These are phyloP conservation scores for Manis pentadactyla DNA, from an alignment of 2,797 vertebrate genomes.

Conservation along the genomic window DNA sequence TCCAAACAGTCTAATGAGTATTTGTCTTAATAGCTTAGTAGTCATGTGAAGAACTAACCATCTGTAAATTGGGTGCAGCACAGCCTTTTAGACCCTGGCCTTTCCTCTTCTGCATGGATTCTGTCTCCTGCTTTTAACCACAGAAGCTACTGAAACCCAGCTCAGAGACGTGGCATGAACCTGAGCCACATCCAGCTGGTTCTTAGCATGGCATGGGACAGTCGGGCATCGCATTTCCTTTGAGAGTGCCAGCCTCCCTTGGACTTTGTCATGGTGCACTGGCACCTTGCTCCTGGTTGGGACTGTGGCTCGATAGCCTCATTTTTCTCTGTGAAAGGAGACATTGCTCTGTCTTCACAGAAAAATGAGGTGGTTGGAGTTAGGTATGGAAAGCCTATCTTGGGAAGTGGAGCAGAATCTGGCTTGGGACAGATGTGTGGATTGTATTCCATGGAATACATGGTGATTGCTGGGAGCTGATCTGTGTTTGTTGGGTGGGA, in stretches of 20 bases:
- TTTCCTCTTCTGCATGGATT: no score
- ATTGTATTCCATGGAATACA: rapidly evolving
- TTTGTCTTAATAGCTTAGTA: neutral
- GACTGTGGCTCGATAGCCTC: neutral
- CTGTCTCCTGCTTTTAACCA: no score
- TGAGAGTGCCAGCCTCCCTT: rapidly evolving
- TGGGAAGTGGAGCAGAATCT: neutral
- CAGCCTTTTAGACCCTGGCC: neutral
- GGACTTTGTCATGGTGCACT: neutral
- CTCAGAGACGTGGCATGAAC: neutral
- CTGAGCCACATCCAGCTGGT: neutral
- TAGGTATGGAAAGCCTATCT: no score
- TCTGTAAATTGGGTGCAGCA: neutral
- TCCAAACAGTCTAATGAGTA: no score
- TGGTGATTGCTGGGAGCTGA: neutral
- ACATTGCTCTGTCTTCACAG: neutral
- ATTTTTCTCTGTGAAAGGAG: neutral
- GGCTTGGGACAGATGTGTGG: rapidly evolving
- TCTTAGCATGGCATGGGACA: neutral
- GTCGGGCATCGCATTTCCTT: rapidly evolving
- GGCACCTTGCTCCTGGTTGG: neutral
- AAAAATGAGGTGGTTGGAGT: neutral
- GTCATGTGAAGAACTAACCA: neutral
- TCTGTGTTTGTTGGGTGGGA: neutral
- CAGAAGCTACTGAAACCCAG: neutral